Evolutionary conservation across 2,113 vertebrate genomes (phyloP), one percentile per base, ranked within the genome.

Genomic region (Eira barbara): DNA sequence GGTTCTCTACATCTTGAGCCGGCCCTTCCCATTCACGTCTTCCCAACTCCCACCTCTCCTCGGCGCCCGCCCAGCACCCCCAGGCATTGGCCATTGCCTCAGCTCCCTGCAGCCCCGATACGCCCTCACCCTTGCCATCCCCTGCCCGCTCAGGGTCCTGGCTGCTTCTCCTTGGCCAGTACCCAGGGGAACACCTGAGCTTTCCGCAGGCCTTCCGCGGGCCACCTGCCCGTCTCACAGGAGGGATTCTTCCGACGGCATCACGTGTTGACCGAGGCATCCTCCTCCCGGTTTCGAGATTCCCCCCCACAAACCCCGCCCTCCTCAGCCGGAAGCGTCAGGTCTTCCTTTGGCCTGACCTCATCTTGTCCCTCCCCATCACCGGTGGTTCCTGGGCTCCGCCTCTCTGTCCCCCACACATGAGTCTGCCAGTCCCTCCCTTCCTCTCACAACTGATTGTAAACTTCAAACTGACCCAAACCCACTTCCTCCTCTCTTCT

Each of bases 231-330:
- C 1, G 1, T 34, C 76, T 52, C 76, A 21, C 31, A 52, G 42
- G 29, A 9, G 47, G 76, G 20, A 49, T 49, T 57, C 80, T 47
- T 79, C 63, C 45, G n/a, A 36, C 36, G 45, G 39, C 15, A 1
- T 80, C 84, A 63, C 47, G 52, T 89, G 84, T 49, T 27, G 49
- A 71, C 92, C 59, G 89, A 92, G 82, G 89, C 96, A 90, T 87
- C 96, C 84, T 90, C 85, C 88, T 90, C 84, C 80, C 57, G 89
- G 69, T 78, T 71, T 91, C 45, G 36, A 88, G 95, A 89, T 94
- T 95, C 87, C 81, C 55, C 1, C 39, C 90, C 36, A 17, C 92
- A 92, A 63, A 39, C 25, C 65, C 29, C 59, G 8, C 92, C 89
- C 85, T 96, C 67, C 89, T 69, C 45, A 57, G 84, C 84, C 15